Evolutionary conservation across 1,140 invertebrate species (phyloP), one percentile per base, ranked within the genome.

Genomic region (Pachypsylla venusta): DNA sequence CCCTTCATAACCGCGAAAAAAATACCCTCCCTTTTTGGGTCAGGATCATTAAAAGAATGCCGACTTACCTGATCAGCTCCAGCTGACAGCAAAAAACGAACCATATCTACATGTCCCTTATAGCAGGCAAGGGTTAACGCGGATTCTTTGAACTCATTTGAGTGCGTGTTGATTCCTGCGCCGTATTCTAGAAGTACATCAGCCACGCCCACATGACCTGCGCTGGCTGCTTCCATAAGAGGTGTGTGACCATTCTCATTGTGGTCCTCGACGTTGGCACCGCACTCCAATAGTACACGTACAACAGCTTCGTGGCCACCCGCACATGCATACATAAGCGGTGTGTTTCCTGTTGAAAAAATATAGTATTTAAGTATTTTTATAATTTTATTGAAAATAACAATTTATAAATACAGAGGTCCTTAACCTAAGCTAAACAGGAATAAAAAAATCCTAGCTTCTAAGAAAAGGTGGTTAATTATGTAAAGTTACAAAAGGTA

Each of bases 231-330:
- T 77, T 99, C 95, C 93, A 99, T 98, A 35, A 99, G 77, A 22
- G 96, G 93, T 48, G 96, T 99, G 75, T 99, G 96, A 13, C 94
- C 93, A 73, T 98, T 98, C 74, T 98, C 94, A 76, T 98, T 98
- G 72, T 97, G 91, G 74, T 95, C 93, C 75, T 99, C 96, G 10
- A 98, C 91, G 73, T 96, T 92, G 59, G 93, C 93, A 58, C 89
- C 89, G 67, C 84, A 81, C 66, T 93, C 86, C 25, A 99, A 77
- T 53, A 99, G 74, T 56, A 87, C 84, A 70, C 81, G 77, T 7
- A 98, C 94, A 61, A 94, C 91, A 62, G 93, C 87, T 67, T 87
- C 85, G 75, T 97, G 92, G 2, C 95, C 95, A 68, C 90, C 90
- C 63, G 93, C 93, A 72, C 93, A 97, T 40, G 93, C 94, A 76